Evolutionary conservation across 2,888 invertebrate genomes (phyloP), one percentile per base, ranked within the genome.

Genomic region (Chouioia cunea): DNA sequence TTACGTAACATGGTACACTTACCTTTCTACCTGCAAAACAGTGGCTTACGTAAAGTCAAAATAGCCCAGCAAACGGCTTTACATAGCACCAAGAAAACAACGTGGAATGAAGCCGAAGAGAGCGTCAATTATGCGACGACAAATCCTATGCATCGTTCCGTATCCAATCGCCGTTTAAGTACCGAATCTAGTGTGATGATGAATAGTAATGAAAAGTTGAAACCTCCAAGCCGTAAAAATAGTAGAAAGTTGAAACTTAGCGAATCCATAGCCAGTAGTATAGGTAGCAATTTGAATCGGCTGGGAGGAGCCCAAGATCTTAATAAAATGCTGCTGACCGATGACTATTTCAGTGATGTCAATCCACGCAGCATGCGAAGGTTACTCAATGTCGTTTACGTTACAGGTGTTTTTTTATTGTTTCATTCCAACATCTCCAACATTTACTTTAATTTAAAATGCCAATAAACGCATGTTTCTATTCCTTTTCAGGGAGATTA

Each of bases 311-410:
- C 93, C 1, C 93, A 93, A 53, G 89, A 89, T 80, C 83, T 89
- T n/a, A 89, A 94, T 52, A 92, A 95, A 78, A 96, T 97, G 87
- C 88, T 99, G 76, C 89, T 97, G 20, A 97, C 97, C 0, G 98
- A 98, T 82, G 98, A 99, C 86, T 99, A 99, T 88, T 99, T 99
- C 86, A 97, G 97, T 80, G 99, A 99, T 86, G 97, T 99, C 75
- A 99, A 98, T 88, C 99, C 99, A 0, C 89, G 97, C 57, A 97
- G 97, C 80, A 97, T 99, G 97, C 88, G 97, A 73, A 89, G 98
- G 65, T 89, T 98, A 23, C 96, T 98, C 96, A 98, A 99, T 86
- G 97, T 98, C 70, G 93, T 98, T 66, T 97, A 97, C 81, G 93
- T 98, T 65, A 97, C 97, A 73, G 96, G 95, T 95, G 79, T 82